Conservation (phyloP, 2,888 invertebrate species). For the Synergus itoensis region DNA sequence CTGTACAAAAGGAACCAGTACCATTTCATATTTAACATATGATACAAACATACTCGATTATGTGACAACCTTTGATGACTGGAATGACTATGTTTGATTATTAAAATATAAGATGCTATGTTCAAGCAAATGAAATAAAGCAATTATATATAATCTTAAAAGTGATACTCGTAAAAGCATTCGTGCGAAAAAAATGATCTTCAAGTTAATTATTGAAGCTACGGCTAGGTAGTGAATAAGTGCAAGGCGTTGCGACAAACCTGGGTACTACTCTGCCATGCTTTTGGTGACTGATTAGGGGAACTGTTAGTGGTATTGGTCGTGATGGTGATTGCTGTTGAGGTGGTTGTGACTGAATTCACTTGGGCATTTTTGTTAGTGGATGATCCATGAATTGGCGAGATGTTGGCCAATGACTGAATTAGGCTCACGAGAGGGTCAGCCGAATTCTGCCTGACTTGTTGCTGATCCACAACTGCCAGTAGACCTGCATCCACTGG, state of each 20-base stretch:
- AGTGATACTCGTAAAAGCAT: background rate
- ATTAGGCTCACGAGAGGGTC: conserved; percentile 74
- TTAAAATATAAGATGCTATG: background rate
- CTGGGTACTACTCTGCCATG: conserved; percentile 76
- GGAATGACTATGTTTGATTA: background rate
- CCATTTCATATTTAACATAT: background rate
- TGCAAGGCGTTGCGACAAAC: conserved; percentile 68
- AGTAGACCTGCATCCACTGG: conserved; percentile 66
- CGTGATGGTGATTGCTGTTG: conserved; percentile 57
- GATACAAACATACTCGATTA: background rate
- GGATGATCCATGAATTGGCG: conserved; percentile 65
- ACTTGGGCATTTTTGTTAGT: conserved; percentile 64
- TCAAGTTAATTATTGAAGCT: background rate
- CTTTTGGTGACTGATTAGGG: conserved; percentile 76
- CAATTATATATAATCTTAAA: background rate
- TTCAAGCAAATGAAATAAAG: background rate
- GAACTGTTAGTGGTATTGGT: conserved; percentile 71
- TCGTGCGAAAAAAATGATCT: background rate
- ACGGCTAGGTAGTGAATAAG: conserved; percentile 34
- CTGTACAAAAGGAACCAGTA: background rate
- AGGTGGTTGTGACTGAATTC: conserved; percentile 56
- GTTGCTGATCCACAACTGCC: conserved; percentile 61
- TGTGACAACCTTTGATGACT: background rate
- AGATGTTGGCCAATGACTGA: conserved; percentile 73
- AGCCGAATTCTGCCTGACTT: conserved; percentile 45